These are phyloP conservation scores for Sorex araneus DNA, from an alignment of 2,113 vertebrate genomes.

Conservation along the genomic window DNA sequence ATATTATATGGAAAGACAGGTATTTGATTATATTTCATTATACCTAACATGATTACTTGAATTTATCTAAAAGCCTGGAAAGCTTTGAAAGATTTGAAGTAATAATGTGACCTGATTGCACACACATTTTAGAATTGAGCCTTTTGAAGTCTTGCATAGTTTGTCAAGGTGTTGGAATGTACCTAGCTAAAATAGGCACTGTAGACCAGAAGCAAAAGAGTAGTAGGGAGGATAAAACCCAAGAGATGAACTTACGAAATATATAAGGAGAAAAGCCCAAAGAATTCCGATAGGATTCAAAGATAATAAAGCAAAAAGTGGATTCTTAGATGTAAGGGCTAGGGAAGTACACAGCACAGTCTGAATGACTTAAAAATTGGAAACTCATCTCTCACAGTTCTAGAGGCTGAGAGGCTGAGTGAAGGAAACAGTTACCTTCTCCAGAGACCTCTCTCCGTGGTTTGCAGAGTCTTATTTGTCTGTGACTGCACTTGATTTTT, in stretches of 20 bases:
- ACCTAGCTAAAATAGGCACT: background rate
- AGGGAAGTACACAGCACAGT: too few species aligned
- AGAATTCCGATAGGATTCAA: background rate
- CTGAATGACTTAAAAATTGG: too few species aligned
- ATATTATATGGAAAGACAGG: too few species aligned
- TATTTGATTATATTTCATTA: background rate
- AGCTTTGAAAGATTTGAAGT: background rate
- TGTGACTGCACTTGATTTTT: too few species aligned
- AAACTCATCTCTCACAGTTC: too few species aligned
- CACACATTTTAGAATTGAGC: background rate
- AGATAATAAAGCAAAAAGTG: too few species aligned
- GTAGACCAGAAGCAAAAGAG: background rate
- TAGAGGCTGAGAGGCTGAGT: too few species aligned
- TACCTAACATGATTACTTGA: background rate
- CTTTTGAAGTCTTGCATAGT: background rate
- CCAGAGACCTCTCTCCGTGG: too few species aligned
- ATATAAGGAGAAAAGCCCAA: too few species aligned
- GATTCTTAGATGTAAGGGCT: too few species aligned
- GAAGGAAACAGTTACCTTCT: too few species aligned
- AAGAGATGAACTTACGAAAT: background rate
- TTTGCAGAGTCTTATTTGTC: too few species aligned
- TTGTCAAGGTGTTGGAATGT: background rate
- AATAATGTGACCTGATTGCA: background rate
- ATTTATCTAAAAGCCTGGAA: background rate
- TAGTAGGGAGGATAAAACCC: background rate